Percentiles rank a stretch among this genome's conserved stretches.
Conservation (phyloP, 2,888 invertebrate genomes). For the Sialis fuliginosa region DNA sequence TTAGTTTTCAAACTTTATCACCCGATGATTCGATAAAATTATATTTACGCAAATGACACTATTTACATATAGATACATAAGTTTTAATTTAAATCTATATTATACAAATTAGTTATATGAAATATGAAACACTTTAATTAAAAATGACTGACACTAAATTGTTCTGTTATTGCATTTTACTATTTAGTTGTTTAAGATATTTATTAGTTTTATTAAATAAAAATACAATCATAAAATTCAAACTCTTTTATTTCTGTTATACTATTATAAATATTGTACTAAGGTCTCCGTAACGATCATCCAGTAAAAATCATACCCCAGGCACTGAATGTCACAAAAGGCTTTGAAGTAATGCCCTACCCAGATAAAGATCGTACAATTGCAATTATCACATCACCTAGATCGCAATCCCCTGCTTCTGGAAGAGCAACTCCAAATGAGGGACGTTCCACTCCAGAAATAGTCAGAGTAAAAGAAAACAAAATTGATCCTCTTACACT, state of each 20-base stretch:
- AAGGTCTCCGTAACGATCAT: constrained; percentile 4
- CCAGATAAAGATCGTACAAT: constrained; percentile 17
- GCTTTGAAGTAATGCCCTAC: constrained; percentile 31
- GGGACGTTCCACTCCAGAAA: constrained; percentile 13
- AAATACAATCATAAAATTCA: too few relatives aligned
- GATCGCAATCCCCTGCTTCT: constrained; percentile 49
- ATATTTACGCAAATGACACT: constrained; percentile 16
- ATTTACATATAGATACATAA: too few relatives aligned
- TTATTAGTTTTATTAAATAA: background rate
- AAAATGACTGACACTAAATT: background rate
- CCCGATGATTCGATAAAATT: constrained; percentile 37
- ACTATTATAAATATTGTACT: background rate
- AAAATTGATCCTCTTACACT: constrained; percentile 35
- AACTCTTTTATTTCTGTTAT: too few relatives aligned
- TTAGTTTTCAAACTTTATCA: constrained; percentile 39
- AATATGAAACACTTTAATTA: background rate
- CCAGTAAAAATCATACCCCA: constrained; percentile 20
- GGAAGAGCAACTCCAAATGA: constrained; percentile 34
- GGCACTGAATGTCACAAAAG: constrained; percentile 34
- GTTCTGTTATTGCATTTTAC: background rate
- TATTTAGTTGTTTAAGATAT: background rate
- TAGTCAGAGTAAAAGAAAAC: background rate
- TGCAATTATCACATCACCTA: constrained; percentile 31
- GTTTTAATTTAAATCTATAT: too few relatives aligned
- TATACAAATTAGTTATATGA: background rate